Percentiles rank a stretch among this genome's conserved stretches.
Evolutionary conservation across 2,113 vertebrate genomes (phyloP).

Genomic region (Cryptotis parvus): DNA sequence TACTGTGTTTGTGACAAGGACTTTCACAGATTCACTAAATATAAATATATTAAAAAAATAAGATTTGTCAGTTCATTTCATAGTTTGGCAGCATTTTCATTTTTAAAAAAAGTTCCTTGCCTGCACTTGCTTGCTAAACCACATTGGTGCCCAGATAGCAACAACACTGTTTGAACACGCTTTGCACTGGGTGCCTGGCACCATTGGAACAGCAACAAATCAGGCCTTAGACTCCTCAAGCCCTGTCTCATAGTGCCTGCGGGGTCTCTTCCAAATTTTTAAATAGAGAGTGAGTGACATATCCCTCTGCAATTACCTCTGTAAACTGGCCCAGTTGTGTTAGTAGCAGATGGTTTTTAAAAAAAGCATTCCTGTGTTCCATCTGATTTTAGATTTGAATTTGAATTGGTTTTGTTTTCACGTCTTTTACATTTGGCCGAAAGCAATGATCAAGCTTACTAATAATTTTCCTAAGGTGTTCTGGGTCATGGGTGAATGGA

Average conservation of each 20-base stretch:
- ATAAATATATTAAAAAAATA: background rate
- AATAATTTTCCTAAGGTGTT: background rate
- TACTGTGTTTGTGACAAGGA: background rate
- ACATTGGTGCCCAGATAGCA: conserved; percentile 37
- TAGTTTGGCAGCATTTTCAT: conserved; percentile 49
- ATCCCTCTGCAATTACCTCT: background rate
- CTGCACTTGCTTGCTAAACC: conserved; percentile 71
- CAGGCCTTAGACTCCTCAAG: conserved; percentile 1
- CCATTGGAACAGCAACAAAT: conserved; percentile 23
- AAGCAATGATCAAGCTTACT: background rate
- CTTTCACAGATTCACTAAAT: conserved; percentile 41
- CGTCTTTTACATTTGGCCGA: background rate
- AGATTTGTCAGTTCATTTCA: conserved; percentile 41
- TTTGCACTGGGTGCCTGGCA: conserved; percentile 44
- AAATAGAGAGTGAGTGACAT: background rate
- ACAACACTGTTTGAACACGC: conserved; percentile 58
- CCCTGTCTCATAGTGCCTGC: background rate
- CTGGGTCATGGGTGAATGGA: background rate
- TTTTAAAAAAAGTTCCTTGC: conserved; percentile 65
- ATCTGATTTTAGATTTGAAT: conserved; percentile 33
- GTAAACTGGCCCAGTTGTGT: background rate
- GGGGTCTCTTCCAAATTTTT: conserved; percentile 55
- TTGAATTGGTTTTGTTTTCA: conserved; percentile 21
- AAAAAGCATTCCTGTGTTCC: background rate
- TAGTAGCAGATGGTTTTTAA: background rate